phyloP scores from a whole-genome alignment of 1,140 invertebrate species.

The Drosophila jambulina region DNA sequence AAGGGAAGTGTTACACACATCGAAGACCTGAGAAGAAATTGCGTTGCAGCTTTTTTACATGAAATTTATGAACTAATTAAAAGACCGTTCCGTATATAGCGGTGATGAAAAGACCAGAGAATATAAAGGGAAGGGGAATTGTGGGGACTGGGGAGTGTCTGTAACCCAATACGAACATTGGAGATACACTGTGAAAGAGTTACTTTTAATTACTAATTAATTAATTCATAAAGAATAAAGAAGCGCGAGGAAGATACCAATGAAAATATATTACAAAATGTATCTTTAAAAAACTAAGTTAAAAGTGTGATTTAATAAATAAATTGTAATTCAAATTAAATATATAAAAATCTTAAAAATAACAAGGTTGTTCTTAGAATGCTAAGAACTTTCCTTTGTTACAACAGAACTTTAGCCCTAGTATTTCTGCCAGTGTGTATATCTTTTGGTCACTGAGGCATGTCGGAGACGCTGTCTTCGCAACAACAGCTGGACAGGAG shows the following conservation, averaged over 20 bases:
- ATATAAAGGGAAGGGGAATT: neutral
- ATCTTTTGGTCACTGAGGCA: conserved; percentile 55
- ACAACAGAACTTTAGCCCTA: neutral
- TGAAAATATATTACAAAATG: neutral
- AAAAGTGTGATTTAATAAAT: neutral
- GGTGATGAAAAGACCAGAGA: conserved; percentile 26
- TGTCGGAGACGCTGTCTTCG: conserved; percentile 36
- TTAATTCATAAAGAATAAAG: neutral
- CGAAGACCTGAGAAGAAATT: conserved; percentile 36
- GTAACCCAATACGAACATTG: conserved; percentile 63
- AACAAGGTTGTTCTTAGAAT: too few species aligned
- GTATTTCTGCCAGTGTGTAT: conserved; percentile 12
- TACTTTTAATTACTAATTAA: neutral
- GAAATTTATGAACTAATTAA: conserved; percentile 70
- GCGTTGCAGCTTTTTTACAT: conserved; percentile 42
- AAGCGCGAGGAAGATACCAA: neutral
- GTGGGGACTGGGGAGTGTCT: neutral
- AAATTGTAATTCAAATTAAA: too few species aligned
- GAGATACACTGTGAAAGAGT: neutral
- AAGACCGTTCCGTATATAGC: conserved; percentile 42
- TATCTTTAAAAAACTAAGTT: neutral
- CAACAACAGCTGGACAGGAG: conserved; percentile 35
- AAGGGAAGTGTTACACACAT: conserved; percentile 39
- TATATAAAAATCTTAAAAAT: too few species aligned
- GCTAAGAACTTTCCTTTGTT: neutral